phyloP scores from a whole-genome alignment of 35 echinoderm and acorn worm genomes.

The Heliocidaris tuberculata region DNA sequence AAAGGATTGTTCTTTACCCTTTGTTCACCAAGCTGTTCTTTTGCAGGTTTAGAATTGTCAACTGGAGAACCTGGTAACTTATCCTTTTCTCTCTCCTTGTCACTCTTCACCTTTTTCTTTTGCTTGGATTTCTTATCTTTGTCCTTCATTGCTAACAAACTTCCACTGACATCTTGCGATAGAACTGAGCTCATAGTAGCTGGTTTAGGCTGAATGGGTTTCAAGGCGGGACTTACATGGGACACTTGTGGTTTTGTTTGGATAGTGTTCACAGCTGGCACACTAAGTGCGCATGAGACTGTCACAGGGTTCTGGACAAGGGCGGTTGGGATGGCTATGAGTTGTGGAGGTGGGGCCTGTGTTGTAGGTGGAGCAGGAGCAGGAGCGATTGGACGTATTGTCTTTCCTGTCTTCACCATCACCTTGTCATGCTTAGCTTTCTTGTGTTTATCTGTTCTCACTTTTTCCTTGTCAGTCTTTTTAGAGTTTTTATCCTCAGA shows the following conservation, averaged over 20 bases:
- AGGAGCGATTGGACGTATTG: constrained; percentile 80
- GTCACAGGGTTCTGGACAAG: constrained; percentile 60
- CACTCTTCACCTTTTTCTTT: constrained; percentile 73
- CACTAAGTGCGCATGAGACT: constrained; percentile 48
- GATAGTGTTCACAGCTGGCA: constrained; percentile 61
- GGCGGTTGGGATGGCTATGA: constrained; percentile 85
- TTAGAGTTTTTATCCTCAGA: constrained; percentile 54
- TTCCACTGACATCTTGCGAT: constrained; percentile 62
- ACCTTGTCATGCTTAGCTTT: constrained; percentile 83
- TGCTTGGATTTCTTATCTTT: constrained; percentile 85
- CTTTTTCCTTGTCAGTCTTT: constrained; percentile 82
- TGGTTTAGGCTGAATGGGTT: constrained; percentile 97
- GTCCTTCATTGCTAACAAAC: constrained; percentile 50
- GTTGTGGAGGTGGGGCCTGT: constrained; percentile 72
- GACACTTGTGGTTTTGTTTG: constrained; percentile 62
- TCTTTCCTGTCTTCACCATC: constrained; percentile 69
- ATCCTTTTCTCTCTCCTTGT: constrained; percentile 69
- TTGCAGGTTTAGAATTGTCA: constrained; percentile 43
- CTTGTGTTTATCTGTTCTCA: constrained; percentile 77
- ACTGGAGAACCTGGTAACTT: constrained; percentile 42
- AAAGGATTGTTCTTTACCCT: constrained; percentile 56
- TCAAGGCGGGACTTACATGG: constrained; percentile 68
- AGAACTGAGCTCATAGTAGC: constrained; percentile 42
- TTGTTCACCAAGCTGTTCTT: constrained; percentile 47
- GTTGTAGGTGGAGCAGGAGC: constrained; percentile 62